A percentile compares a stretch with the other conserved stretches of the same genome.
phyloP scores from a whole-genome alignment of 2,797 vertebrate species.

The Clarias fuscus region DNA sequence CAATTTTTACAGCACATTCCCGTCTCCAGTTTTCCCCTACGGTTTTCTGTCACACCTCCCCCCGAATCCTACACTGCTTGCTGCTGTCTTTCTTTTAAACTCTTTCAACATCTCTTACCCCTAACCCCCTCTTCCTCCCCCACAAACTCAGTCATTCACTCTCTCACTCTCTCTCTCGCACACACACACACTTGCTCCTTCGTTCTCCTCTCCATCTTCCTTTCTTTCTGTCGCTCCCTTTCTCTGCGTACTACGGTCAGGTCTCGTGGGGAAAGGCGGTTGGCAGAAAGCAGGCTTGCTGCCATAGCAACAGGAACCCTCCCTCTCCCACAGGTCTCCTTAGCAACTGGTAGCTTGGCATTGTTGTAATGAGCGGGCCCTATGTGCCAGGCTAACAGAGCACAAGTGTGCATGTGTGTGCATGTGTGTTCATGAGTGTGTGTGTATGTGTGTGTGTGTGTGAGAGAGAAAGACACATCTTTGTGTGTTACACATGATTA shows the following conservation, averaged over 20 bases:
- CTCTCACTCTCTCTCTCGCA: background rate
- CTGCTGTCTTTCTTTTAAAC: constrained; percentile 64
- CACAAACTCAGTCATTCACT: constrained; percentile 21
- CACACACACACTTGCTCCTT: constrained; percentile 57
- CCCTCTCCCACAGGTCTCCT: constrained; percentile 82
- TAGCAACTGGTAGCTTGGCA: constrained; percentile 83
- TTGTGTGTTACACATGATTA: constrained; percentile 46
- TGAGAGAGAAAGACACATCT: constrained; percentile 36
- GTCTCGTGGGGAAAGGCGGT: constrained; percentile 77
- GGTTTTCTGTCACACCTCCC: constrained; percentile 48
- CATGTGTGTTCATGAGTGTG: constrained; percentile 45
- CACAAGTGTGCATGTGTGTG: constrained; percentile 54
- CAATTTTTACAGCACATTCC: constrained; percentile 53
- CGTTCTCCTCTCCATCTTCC: constrained; percentile 60
- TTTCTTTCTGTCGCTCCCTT: constrained; percentile 56
- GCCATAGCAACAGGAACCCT: constrained; percentile 81
- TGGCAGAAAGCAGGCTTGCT: constrained; percentile 80
- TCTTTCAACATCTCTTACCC: constrained; percentile 68
- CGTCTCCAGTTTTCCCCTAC: constrained; percentile 32
- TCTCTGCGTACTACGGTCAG: constrained; percentile 73
- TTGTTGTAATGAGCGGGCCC: constrained; percentile 79
- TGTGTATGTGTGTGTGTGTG: constrained; percentile 52
- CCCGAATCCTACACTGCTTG: constrained; percentile 45
- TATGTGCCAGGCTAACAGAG: constrained; percentile 70
- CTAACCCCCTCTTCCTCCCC: constrained; percentile 50